Conservation (phyloP, 2,797 vertebrate species). For the Tiaroga cobitis region DNA sequence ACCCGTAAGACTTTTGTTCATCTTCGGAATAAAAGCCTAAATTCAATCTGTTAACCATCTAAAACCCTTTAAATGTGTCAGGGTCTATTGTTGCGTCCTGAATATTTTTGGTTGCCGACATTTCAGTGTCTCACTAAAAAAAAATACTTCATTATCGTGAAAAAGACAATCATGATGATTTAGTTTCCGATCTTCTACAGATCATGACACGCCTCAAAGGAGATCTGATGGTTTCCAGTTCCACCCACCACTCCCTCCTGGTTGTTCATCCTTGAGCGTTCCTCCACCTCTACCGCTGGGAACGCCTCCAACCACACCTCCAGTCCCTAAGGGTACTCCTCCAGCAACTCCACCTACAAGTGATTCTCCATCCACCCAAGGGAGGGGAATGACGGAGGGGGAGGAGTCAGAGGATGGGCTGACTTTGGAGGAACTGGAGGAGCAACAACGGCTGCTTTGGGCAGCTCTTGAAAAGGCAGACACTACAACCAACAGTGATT, state of each 20-base stretch:
- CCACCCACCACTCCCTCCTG: conserved; percentile 87
- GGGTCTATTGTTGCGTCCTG: too few relatives aligned
- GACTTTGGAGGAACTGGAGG: conserved; percentile 94
- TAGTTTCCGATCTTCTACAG: conserved; percentile 63
- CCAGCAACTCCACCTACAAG: conserved; percentile 75
- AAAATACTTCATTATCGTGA: background rate
- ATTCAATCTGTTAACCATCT: too few relatives aligned
- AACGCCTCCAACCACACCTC: conserved; percentile 86
- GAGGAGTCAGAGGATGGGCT: conserved; percentile 84
- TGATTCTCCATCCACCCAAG: conserved; percentile 72
- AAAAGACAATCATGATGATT: background rate
- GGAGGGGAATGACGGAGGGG: conserved; percentile 62
- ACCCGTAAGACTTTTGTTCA: too few relatives aligned
- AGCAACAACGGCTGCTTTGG: conserved; percentile 93
- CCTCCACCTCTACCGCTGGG: conserved; percentile 87
- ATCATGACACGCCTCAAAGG: conserved; percentile 71
- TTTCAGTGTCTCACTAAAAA: too few relatives aligned
- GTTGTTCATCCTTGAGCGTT: conserved; percentile 77
- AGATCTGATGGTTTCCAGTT: conserved; percentile 79
- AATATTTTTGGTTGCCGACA: too few relatives aligned
- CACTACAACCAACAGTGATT: conserved; percentile 84
- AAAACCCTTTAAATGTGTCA: too few relatives aligned
- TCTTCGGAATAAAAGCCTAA: too few relatives aligned
- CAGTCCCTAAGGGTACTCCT: conserved; percentile 85
- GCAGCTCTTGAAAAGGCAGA: conserved; percentile 92